Conservation (phyloP, 2,113 vertebrate genomes). For the Sebastes schlegelii region DNA sequence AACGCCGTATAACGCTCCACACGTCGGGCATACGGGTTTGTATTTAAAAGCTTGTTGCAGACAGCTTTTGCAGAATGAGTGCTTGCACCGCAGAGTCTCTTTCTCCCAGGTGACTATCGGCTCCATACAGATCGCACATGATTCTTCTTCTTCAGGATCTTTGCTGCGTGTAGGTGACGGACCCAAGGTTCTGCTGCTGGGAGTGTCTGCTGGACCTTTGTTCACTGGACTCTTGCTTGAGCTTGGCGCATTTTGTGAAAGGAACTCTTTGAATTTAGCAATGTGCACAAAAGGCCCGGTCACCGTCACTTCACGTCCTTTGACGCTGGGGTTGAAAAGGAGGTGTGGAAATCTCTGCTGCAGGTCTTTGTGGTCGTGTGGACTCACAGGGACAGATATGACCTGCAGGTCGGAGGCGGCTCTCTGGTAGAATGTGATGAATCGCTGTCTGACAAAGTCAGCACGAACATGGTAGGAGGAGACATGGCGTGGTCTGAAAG, state of each 20-base stretch:
- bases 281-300: conserved; percentile 65
- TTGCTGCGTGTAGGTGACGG: background rate
- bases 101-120: conserved; percentile 45
- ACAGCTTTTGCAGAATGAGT: conserved; percentile 81
- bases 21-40: conserved; percentile 82
- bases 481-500: background rate
- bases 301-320: background rate
- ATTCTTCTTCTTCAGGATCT: conserved; percentile 55
- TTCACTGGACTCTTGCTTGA: background rate
- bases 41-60: conserved; percentile 73
- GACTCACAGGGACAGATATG: background rate
- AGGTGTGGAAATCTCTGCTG: conserved; percentile 68
- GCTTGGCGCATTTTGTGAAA: background rate
- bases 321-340: conserved; percentile 9
- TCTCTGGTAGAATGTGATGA: conserved; percentile 81
- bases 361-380: background rate
- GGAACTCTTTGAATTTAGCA: conserved; percentile 45
- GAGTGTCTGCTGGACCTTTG: background rate
- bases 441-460: conserved; percentile 67
- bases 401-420: conserved; percentile 69
- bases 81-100: conserved; percentile 75
- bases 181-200: background rate
- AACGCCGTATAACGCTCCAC: conserved; percentile 77
- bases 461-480: rapidly evolving
- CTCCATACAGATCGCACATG: conserved; percentile 83